Conservation (phyloP, 1,140 invertebrate species). For the Ephestia elutella region DNA sequence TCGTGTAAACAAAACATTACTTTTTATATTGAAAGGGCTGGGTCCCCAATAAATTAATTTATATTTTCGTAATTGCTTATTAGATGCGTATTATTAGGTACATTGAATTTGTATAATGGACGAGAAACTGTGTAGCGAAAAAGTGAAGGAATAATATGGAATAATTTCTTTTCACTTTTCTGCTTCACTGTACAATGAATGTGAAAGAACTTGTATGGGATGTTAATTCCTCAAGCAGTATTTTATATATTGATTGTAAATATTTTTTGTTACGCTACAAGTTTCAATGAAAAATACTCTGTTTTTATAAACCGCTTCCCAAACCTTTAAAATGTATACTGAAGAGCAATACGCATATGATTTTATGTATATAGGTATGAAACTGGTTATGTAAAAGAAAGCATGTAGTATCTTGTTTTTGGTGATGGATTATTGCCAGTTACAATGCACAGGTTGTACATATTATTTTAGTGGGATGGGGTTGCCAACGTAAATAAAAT, state of each 20-base stretch:
- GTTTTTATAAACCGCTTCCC: not conserved
- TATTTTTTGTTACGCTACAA: not conserved
- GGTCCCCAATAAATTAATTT: slow-evolving; percentile 9
- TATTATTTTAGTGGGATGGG: not conserved
- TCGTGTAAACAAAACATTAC: not conserved
- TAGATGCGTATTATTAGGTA: no score
- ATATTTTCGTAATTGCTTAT: no score
- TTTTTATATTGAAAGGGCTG: slow-evolving; percentile 14
- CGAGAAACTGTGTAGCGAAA: no score
- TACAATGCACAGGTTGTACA: not conserved
- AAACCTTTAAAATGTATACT: not conserved
- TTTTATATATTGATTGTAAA: not conserved
- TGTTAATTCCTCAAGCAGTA: no score
- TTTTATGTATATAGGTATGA: not conserved
- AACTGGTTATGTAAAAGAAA: not conserved
- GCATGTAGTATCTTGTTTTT: not conserved
- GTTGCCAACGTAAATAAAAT: not conserved
- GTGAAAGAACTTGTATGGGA: not conserved
- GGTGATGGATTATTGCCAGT: not conserved
- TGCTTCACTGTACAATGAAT: not conserved
- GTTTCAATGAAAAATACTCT: not conserved
- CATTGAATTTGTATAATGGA: no score
- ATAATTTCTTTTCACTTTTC: no score
- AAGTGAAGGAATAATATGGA: no score
- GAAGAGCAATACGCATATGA: not conserved